These are phyloP conservation scores for Calliopum simillimum DNA, from an alignment of 2,888 invertebrate species.

Conservation along the genomic window DNA sequence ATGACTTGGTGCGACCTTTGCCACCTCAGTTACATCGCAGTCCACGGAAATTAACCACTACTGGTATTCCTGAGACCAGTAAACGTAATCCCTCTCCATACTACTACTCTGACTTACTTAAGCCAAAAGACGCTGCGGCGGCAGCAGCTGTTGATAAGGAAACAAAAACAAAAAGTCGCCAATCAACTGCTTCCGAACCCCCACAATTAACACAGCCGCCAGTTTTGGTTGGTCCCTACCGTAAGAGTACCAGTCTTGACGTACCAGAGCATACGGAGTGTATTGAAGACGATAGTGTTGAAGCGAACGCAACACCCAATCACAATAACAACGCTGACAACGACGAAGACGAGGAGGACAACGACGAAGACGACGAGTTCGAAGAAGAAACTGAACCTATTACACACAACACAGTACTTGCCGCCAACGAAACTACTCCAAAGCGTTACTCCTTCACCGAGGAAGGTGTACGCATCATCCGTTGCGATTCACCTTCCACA, in stretches of 20 bases:
- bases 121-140: conserved; percentile 58
- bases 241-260: conserved; percentile 81
- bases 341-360: conserved; percentile 42
- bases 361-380: conserved; percentile 41
- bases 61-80: conserved; percentile 56
- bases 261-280: conserved; percentile 70
- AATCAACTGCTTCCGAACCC: conserved; percentile 68
- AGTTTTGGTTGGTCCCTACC: conserved; percentile 68
- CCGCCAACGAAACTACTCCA: conserved; percentile 59
- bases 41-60: conserved; percentile 63
- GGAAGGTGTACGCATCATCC: conserved; percentile 72
- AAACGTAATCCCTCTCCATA: conserved; percentile 84
- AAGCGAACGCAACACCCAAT: conserved; percentile 7
- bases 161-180: conserved; percentile 63
- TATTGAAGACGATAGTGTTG: conserved; percentile 10
- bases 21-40: conserved; percentile 65
- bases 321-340: conserved; percentile 22
- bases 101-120: conserved; percentile 83
- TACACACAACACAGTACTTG: conserved; percentile 38
- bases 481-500: conserved; percentile 67
- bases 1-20: conserved; percentile 68
- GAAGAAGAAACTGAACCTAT: conserved; percentile 43
- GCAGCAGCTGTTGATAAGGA: conserved; percentile 50
- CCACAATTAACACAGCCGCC: conserved; percentile 64
- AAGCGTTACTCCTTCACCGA: conserved; percentile 79